phyloP scores from a whole-genome alignment of 2,797 vertebrate genomes.

The Neoniphon sammara region DNA sequence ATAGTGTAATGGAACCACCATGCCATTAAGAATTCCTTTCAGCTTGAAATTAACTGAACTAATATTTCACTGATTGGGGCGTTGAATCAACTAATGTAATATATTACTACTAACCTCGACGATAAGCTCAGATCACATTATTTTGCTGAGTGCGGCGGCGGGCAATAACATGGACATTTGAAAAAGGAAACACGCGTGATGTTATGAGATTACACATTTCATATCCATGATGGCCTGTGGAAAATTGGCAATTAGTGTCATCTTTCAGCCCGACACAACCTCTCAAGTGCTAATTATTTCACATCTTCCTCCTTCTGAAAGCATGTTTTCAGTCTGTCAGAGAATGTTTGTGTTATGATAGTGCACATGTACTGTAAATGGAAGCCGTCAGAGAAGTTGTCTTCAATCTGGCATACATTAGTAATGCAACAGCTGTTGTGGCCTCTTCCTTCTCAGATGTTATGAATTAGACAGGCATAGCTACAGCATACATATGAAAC shows the following conservation, averaged over 20 bases:
- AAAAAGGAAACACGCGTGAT: constrained; percentile 26
- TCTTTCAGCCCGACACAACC: constrained; percentile 34
- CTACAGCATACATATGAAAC: not conserved
- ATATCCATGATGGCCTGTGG: constrained; percentile 21
- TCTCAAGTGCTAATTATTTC: constrained; percentile 15
- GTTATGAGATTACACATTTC: constrained; percentile 44
- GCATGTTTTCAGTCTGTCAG: not conserved
- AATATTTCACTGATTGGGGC: constrained; percentile 22
- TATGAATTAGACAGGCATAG: not conserved
- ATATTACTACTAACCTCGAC: constrained; percentile 28
- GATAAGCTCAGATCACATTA: constrained; percentile 27
- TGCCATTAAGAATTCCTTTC: constrained; percentile 26
- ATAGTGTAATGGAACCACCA: not conserved
- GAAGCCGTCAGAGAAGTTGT: not conserved
- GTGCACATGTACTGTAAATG: not conserved
- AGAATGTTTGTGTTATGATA: not conserved
- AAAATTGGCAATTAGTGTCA: constrained; percentile 49
- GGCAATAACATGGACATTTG: constrained; percentile 14
- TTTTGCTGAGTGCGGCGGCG: constrained; percentile 2
- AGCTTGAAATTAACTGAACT: constrained; percentile 34
- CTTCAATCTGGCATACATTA: not conserved
- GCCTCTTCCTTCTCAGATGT: too few relatives aligned
- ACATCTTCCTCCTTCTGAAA: constrained; percentile 35
- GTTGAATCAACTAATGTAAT: constrained; percentile 36
- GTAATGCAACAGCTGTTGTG: too few relatives aligned